Conservation (phyloP, 2,797 vertebrate species). For the Melanotaenia pygmaea region DNA sequence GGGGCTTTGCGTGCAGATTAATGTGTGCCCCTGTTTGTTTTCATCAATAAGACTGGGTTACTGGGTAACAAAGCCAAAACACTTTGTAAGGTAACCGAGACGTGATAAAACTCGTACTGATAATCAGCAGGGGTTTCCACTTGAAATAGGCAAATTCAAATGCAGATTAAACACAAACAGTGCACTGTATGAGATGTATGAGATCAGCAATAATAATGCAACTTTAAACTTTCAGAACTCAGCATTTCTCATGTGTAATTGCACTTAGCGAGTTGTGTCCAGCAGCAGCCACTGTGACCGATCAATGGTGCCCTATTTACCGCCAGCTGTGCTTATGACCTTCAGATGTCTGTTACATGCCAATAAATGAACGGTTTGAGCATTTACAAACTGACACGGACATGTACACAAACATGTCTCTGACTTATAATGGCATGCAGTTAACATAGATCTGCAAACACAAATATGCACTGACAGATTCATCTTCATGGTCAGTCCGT, state of each 20-base stretch:
- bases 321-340: conserved; percentile 65
- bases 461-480: conserved; percentile 3
- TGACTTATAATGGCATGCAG: background rate
- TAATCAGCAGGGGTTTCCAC: conserved; percentile 5
- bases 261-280: conserved; percentile 23
- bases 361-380: conserved; percentile 58
- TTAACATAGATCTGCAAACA: conserved; percentile 19
- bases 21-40: conserved; percentile 25
- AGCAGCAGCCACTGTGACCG: conserved; percentile 25
- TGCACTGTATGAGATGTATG: background rate
- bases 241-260: conserved; percentile 21
- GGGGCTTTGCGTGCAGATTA: conserved; percentile 18
- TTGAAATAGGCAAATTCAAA: background rate
- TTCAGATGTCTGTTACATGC: conserved; percentile 63
- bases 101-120: conserved; percentile 9
- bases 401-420: conserved; percentile 5
- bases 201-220: background rate
- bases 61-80: conserved; percentile 31
- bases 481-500: conserved; percentile 18
- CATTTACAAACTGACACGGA: conserved; percentile 35
- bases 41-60: conserved; percentile 21
- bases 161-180: conserved; percentile 3
- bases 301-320: conserved; percentile 73
- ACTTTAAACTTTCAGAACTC: conserved; percentile 21
- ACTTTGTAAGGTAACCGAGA: conserved; percentile 6